These are phyloP conservation scores for Trachelus stipa DNA, from an alignment of 2,888 invertebrate species.

Conservation along the genomic window DNA sequence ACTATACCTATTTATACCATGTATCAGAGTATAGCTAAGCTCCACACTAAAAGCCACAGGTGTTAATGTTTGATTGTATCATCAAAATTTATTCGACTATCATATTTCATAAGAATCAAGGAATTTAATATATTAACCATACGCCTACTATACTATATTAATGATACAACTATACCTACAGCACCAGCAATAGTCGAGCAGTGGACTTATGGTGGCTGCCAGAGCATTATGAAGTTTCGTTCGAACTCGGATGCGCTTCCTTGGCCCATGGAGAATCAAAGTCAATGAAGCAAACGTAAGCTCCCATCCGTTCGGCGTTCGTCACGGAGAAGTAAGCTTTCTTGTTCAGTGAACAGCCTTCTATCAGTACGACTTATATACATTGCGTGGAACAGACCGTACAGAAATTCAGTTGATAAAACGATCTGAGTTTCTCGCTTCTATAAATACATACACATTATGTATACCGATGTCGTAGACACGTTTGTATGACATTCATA, in stretches of 20 bases:
- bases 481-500: background rate
- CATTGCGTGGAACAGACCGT: background rate
- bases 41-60: background rate
- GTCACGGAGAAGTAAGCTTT: slow-evolving; percentile 26
- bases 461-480: too few relatives aligned
- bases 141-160: background rate
- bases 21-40: background rate
- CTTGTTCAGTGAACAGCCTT: slow-evolving; percentile 24
- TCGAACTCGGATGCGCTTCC: background rate
- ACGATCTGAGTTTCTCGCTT: background rate
- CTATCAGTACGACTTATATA: background rate
- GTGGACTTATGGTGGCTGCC: background rate
- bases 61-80: background rate
- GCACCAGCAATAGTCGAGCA: background rate
- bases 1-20: background rate
- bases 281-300: slow-evolving; percentile 17
- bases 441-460: too few relatives aligned
- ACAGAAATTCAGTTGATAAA: background rate
- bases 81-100: background rate
- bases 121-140: background rate
- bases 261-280: background rate
- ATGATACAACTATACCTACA: background rate
- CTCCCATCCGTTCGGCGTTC: slow-evolving; percentile 25
- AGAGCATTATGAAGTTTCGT: background rate
- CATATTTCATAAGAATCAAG: background rate